A percentile compares a stretch with the other conserved stretches of the same genome.
These are phyloP conservation scores for Aurelia sp. DNA, from an alignment of 30 jellyfish, hydroid and myxozoan genomes.

Conservation along the genomic window DNA sequence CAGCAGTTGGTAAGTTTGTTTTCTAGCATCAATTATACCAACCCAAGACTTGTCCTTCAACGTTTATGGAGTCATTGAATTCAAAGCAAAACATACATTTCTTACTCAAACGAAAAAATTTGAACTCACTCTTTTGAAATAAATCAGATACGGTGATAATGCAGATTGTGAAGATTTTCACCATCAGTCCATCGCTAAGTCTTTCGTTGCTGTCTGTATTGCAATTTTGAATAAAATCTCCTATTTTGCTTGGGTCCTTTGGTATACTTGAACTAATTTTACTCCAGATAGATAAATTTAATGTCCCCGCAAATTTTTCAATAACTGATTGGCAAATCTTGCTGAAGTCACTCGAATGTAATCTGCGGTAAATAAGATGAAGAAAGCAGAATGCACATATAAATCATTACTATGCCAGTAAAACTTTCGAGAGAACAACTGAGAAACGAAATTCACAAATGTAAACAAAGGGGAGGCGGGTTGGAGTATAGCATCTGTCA, in stretches of 20 bases:
- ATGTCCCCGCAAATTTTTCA: conserved; percentile 47
- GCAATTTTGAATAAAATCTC: background rate
- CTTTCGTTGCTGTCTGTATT: background rate
- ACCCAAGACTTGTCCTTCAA: too few relatives aligned
- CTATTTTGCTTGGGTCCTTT: background rate
- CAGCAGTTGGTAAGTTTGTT: too few relatives aligned
- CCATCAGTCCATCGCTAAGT: conserved; percentile 50
- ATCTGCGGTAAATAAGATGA: background rate
- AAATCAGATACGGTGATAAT: conserved; percentile 39
- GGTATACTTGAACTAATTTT: background rate
- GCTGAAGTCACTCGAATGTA: conserved; percentile 42
- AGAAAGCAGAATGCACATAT: too few relatives aligned
- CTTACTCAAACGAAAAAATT: background rate
- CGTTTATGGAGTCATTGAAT: too few relatives aligned
- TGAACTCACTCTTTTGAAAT: conserved; percentile 23
- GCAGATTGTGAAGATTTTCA: conserved; percentile 65
- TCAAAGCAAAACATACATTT: too few relatives aligned
- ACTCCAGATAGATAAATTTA: conserved; percentile 21
- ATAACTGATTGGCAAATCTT: conserved; percentile 59
- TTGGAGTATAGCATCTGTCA: too few relatives aligned
- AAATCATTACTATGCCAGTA: too few relatives aligned
- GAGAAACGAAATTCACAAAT: too few relatives aligned
- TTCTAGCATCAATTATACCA: too few relatives aligned
- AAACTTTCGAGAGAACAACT: too few relatives aligned
- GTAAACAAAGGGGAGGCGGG: too few relatives aligned